A percentile compares a stretch with the other conserved stretches of the same genome.
These are phyloP conservation scores for Acanthococcus lagerstroemiae DNA, from an alignment of 2,888 invertebrate species.

Conservation along the genomic window DNA sequence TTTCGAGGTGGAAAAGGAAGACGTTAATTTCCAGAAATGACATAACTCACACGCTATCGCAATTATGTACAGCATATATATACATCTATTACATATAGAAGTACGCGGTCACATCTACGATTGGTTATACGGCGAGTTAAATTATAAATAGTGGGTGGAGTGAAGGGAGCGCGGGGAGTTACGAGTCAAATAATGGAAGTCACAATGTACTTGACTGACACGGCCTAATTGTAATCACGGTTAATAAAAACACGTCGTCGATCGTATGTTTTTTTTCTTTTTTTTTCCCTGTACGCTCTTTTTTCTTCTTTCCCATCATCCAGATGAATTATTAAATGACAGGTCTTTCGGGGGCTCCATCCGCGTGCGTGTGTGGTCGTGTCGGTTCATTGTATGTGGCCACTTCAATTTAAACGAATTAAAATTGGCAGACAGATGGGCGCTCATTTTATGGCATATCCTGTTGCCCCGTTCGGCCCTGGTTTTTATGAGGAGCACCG, in stretches of 20 bases:
- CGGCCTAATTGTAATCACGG: conserved; percentile 26
- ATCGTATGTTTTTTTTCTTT: not conserved
- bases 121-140: conserved; percentile 16
- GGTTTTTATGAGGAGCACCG: no score
- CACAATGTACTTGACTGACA: conserved; percentile 18
- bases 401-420: conserved; percentile 29
- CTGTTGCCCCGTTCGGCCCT: not conserved
- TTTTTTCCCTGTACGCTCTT: not conserved
- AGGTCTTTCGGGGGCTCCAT: conserved; percentile 20
- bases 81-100: no score
- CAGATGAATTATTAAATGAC: conserved; percentile 26
- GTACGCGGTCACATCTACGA: conserved; percentile 3
- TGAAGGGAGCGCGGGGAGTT: not conserved
- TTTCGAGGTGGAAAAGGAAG: conserved; percentile 6
- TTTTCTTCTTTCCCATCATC: conserved; percentile 16
- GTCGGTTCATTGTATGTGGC: conserved; percentile 26
- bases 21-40: conserved; percentile 18
- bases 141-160: conserved; percentile 13
- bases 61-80: no score
- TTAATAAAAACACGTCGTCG: conserved; percentile 27
- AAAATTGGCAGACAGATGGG: conserved; percentile 29
- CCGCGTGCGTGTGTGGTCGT: conserved; percentile 24
- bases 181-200: conserved; percentile 25
- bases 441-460: conserved; percentile 24
- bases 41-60: conserved; percentile 22